phyloP scores from a whole-genome alignment of 64 coral and sea anemone genomes.

The Trachythela sp. region DNA sequence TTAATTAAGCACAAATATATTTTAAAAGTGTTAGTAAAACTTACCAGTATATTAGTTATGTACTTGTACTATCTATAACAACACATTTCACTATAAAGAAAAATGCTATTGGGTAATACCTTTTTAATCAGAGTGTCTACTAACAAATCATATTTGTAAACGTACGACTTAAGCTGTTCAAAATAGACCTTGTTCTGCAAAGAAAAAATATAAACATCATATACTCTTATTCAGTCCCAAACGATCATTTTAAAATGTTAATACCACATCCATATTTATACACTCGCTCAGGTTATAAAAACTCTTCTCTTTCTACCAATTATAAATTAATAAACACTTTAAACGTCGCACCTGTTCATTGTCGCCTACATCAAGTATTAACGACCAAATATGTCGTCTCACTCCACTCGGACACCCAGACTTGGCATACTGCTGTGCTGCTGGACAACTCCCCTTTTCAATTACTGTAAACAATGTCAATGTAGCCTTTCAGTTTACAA shows the following conservation, averaged over 20 bases:
- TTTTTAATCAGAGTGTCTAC: slow-evolving; percentile 93
- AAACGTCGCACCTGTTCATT: slow-evolving; percentile 85
- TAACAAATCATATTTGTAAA: slow-evolving; percentile 87
- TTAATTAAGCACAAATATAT: neutral
- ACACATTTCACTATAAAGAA: too few relatives aligned
- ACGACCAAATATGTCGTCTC: slow-evolving; percentile 67
- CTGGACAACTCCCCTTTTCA: slow-evolving; percentile 65
- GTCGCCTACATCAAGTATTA: slow-evolving; percentile 62
- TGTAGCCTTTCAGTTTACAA: neutral
- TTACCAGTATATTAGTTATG: too few relatives aligned
- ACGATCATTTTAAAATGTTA: neutral
- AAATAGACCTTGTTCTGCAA: slow-evolving; percentile 81
- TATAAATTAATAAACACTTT: too few relatives aligned
- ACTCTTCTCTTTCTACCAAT: too few relatives aligned
- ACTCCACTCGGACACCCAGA: slow-evolving; percentile 75
- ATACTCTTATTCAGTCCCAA: too few relatives aligned
- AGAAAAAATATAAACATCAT: neutral
- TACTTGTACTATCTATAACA: too few relatives aligned
- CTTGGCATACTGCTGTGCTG: slow-evolving; percentile 91
- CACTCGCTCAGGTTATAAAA: too few relatives aligned
- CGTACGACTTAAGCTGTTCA: slow-evolving; percentile 87
- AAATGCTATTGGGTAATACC: slow-evolving; percentile 23
- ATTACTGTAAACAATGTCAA: slow-evolving; percentile 52
- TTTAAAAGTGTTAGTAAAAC: too few relatives aligned
- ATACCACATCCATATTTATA: too few relatives aligned